A percentile compares a stretch with the other conserved stretches of the same genome.
These are phyloP conservation scores for Peromyscus aztecus DNA, from an alignment of 2,797 vertebrate genomes.

Conservation along the genomic window DNA sequence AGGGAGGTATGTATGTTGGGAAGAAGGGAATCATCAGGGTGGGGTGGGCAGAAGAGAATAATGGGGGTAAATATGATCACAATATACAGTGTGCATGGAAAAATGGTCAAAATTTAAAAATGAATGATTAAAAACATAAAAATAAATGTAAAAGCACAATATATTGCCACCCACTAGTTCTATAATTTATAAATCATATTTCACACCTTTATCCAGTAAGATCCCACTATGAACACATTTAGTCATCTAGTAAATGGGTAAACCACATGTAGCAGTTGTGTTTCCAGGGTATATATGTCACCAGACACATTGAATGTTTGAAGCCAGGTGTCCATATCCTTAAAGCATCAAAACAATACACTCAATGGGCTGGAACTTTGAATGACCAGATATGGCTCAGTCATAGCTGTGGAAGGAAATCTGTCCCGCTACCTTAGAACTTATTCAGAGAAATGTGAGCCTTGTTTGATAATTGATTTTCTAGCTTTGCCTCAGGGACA, in stretches of 20 bases:
- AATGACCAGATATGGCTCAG: background rate
- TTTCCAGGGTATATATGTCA: background rate
- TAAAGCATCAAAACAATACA: constrained; percentile 44
- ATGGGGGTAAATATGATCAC: background rate
- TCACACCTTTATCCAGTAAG: background rate
- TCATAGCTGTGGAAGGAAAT: background rate
- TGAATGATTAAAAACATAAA: background rate
- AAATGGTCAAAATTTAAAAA: background rate
- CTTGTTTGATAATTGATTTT: constrained; percentile 57
- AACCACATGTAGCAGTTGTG: background rate
- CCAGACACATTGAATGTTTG: background rate
- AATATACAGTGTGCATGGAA: background rate
- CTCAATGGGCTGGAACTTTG: background rate
- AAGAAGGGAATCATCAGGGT: background rate
- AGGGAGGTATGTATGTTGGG: background rate
- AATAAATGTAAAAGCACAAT: background rate
- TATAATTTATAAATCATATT: background rate
- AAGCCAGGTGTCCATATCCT: background rate
- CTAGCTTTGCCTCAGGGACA: constrained; percentile 43
- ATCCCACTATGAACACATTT: background rate
- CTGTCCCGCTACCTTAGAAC: constrained; percentile 17
- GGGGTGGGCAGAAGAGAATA: background rate
- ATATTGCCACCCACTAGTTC: background rate
- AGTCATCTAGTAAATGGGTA: background rate
- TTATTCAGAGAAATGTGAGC: constrained; percentile 30